These are phyloP conservation scores for Gasteruption jaculator DNA, from an alignment of 2,888 invertebrate species.

Conservation along the genomic window DNA sequence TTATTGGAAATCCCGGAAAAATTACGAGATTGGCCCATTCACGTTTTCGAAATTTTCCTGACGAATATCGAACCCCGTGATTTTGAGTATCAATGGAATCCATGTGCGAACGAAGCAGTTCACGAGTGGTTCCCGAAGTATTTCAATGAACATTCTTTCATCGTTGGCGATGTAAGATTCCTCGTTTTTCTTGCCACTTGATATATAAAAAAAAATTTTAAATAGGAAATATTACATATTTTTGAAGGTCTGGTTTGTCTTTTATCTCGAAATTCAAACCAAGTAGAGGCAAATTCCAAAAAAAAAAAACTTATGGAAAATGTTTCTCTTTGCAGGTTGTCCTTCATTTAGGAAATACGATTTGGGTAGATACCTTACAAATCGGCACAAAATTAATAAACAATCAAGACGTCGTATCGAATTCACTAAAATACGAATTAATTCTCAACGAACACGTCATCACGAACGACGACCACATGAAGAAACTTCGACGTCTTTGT, in stretches of 20 bases:
- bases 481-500: constrained; percentile 53
- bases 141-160: constrained; percentile 33
- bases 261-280: no score
- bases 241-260: no score
- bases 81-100: constrained; percentile 56
- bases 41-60: constrained; percentile 56
- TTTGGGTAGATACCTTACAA: constrained; percentile 65
- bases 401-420: constrained; percentile 54
- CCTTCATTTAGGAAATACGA: constrained; percentile 58
- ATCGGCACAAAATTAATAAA: constrained; percentile 56
- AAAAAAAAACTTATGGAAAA: not conserved
- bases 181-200: constrained; percentile 4
- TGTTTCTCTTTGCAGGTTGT: constrained; percentile 46
- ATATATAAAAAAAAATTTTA: no score
- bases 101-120: constrained; percentile 46
- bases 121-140: constrained; percentile 45
- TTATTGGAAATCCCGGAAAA: constrained; percentile 51
- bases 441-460: constrained; percentile 50
- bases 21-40: constrained; percentile 43
- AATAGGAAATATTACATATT: no score
- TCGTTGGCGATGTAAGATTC: constrained; percentile 39
- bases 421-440: constrained; percentile 57
- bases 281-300: no score
- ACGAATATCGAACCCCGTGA: constrained; percentile 56
- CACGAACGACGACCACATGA: constrained; percentile 54